Evolutionary conservation across 1,140 invertebrate genomes (phyloP), one percentile per base, ranked within the genome.

Genomic region (Dendroctonus valens): DNA sequence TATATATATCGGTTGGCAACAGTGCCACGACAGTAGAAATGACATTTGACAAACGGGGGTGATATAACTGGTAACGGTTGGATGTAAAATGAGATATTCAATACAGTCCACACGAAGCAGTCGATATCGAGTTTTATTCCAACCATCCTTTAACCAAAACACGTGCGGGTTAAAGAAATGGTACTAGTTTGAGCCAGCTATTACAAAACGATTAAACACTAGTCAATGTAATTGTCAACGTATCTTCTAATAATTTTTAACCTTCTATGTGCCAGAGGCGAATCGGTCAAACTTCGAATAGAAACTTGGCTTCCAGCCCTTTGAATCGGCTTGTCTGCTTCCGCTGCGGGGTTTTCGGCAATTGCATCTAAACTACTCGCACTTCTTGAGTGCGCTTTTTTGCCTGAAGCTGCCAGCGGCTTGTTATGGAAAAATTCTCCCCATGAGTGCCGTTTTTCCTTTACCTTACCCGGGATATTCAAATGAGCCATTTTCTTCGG

Each of bases 161-260:
- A n/a, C n/a, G n/a, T n/a, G n/a, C n/a, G n/a, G n/a, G n/a, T n/a
- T n/a, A n/a, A n/a, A n/a, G n/a, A n/a, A n/a, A n/a, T n/a, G n/a
- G n/a, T n/a, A n/a, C n/a, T n/a, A n/a, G n/a, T n/a, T n/a, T n/a
- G n/a, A n/a, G n/a, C n/a, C n/a, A n/a, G n/a, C n/a, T n/a, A n/a
- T n/a, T n/a, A n/a, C n/a, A n/a, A n/a, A n/a, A n/a, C n/a, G n/a
- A n/a, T n/a, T n/a, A n/a, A n/a, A n/a, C n/a, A n/a, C n/a, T n/a
- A 70, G 64, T 70, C 69, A 60, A 69, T 69, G 48, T 72, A 69
- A 67, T 72, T 69, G 66, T 73, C 72, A 14, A 74, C 67, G 60
- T 66, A 69, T 71, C 68, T 67, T 59, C 71, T 63, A 26, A 72
- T 67, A 48, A 72, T 70, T 72, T 73, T 72, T 46, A 72, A 61